These are phyloP conservation scores for Pantherophis guttatus DNA, from an alignment of 2,113 vertebrate species.

Conservation along the genomic window DNA sequence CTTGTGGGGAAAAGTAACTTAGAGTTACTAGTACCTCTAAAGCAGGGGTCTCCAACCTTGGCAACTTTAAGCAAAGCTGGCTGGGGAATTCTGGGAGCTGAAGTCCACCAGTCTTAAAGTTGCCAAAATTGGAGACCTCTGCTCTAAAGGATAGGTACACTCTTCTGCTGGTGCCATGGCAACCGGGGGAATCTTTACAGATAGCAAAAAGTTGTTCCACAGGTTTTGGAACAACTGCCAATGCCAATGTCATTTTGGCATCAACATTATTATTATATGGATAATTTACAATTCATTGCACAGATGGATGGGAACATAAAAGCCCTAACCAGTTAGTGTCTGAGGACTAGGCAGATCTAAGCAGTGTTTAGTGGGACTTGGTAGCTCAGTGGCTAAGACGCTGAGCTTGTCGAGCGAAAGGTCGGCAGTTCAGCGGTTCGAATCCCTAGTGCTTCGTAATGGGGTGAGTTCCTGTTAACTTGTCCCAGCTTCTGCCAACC, in stretches of 20 bases:
- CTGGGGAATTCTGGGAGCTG: no score
- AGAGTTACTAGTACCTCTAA: neutral
- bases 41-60: no score
- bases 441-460: no score
- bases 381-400: no score
- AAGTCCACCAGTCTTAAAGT: no score
- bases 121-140: no score
- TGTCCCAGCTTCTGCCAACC: no score
- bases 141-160: neutral
- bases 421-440: no score
- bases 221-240: no score
- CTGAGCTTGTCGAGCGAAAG: no score
- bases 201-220: neutral
- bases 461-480: no score
- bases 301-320: neutral
- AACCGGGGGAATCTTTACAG: neutral
- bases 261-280: neutral
- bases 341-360: neutral
- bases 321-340: neutral
- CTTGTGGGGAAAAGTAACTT: neutral
- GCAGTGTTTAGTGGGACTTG: neutral
- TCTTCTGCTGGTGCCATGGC: neutral
- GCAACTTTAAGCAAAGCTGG: no score
- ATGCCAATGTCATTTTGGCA: neutral
- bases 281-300: neutral